Evolutionary conservation across 2,113 vertebrate genomes (phyloP).

Genomic region (Lasiurus borealis): DNA sequence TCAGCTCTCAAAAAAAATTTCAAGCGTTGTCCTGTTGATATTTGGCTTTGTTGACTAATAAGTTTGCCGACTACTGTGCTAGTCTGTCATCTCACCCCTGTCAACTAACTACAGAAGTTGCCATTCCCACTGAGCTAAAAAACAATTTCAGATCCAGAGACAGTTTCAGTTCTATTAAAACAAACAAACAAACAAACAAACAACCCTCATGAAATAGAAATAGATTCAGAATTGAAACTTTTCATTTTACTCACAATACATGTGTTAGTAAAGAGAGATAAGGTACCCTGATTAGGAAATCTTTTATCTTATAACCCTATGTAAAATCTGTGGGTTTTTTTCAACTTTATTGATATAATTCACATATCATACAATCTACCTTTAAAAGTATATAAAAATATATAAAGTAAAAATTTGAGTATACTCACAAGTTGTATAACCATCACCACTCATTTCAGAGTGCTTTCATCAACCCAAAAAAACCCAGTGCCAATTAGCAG

Average conservation of each 20-base stretch:
- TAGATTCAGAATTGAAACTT: conserved; percentile 40
- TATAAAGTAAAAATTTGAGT: neutral
- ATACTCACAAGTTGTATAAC: neutral
- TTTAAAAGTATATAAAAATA: neutral
- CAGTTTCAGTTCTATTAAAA: neutral
- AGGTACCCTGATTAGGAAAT: neutral
- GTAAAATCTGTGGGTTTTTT: neutral
- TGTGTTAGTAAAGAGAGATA: neutral
- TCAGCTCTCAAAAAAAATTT: too few relatives aligned
- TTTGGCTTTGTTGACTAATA: too few relatives aligned
- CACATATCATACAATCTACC: neutral
- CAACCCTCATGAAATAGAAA: conserved; percentile 39
- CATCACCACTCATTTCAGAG: conserved; percentile 36
- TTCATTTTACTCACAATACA: neutral
- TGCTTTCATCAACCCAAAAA: neutral
- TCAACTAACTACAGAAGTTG: neutral
- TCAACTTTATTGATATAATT: neutral
- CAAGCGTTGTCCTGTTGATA: too few relatives aligned
- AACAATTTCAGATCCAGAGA: neutral
- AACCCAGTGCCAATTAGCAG: neutral
- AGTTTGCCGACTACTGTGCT: too few relatives aligned
- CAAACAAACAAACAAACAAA: neutral
- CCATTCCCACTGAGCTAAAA: neutral
- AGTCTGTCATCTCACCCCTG: neutral
- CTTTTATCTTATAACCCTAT: conserved; percentile 7